These are phyloP conservation scores for Agrochola lota DNA, from an alignment of 2,888 invertebrate genomes.

Conservation along the genomic window DNA sequence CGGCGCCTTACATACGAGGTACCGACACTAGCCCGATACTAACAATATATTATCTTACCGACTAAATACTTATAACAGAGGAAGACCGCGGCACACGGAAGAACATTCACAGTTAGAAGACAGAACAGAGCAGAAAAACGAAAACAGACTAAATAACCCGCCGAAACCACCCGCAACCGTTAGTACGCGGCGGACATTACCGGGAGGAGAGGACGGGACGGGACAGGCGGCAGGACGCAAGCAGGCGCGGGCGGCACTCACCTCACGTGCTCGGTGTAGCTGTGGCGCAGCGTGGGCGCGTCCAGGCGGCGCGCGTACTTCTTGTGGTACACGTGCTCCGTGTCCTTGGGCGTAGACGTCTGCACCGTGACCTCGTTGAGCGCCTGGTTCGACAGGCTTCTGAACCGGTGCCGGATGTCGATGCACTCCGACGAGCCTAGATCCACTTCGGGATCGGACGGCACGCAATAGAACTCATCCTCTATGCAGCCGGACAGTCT, in stretches of 20 bases:
- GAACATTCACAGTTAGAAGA: conserved; percentile 58
- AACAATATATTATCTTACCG: conserved; percentile 13
- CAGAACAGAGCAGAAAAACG: conserved; percentile 60
- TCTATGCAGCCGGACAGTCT: conserved; percentile 85
- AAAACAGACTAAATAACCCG: conserved; percentile 59
- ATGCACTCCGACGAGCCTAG: conserved; percentile 71
- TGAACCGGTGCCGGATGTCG: conserved; percentile 80
- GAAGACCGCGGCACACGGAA: conserved; percentile 51
- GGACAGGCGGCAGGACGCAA: conserved; percentile 17
- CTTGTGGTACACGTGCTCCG: conserved; percentile 47
- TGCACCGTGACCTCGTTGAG: conserved; percentile 69
- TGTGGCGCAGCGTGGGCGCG: conserved; percentile 77
- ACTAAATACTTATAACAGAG: conserved; percentile 36
- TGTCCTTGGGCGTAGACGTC: conserved; percentile 80
- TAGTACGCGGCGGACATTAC: conserved; percentile 70
- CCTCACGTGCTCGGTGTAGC: conserved; percentile 83
- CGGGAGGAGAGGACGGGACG: conserved; percentile 32
- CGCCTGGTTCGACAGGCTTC: conserved; percentile 77
- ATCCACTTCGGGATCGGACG: conserved; percentile 80
- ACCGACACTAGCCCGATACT: conserved; percentile 13
- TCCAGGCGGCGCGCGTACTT: conserved; percentile 60
- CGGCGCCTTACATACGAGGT: conserved; percentile 3
- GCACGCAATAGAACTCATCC: conserved; percentile 87
- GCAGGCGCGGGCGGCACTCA: conserved; percentile 62
- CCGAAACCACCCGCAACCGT: conserved; percentile 67